Evolutionary conservation across 2,888 invertebrate genomes (phyloP).

Genomic region (Lucinisca nassula): DNA sequence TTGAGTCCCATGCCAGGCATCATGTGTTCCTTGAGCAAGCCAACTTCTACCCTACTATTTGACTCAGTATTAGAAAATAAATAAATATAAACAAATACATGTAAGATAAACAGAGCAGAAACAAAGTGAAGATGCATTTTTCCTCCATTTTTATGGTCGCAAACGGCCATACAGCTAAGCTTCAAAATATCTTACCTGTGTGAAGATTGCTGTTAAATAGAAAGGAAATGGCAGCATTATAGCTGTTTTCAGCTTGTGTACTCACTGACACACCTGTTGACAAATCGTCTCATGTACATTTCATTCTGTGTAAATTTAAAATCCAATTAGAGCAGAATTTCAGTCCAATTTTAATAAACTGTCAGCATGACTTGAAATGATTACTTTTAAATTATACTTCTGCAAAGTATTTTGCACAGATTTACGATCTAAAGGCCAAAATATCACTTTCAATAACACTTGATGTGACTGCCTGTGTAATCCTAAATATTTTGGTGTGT

Average conservation of each 20-base stretch:
- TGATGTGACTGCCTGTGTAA: neutral
- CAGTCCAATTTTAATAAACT: neutral
- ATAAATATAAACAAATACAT: too few species aligned
- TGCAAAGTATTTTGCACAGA: neutral
- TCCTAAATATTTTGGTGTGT: slow-evolving; percentile 6
- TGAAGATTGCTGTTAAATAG: slow-evolving; percentile 32
- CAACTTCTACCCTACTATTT: too few species aligned
- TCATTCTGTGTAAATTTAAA: neutral
- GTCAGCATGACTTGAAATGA: neutral
- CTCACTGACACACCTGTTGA: slow-evolving; percentile 11
- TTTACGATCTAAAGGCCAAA: neutral
- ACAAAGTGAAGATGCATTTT: too few species aligned
- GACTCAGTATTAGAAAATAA: too few species aligned
- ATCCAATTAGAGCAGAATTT: neutral
- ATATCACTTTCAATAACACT: neutral
- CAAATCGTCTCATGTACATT: slow-evolving; percentile 2
- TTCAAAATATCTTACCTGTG: slow-evolving; percentile 15
- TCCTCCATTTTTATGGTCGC: too few species aligned
- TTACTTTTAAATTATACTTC: neutral
- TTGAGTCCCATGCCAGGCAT: too few species aligned
- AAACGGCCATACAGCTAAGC: too few species aligned
- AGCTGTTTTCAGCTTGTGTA: neutral
- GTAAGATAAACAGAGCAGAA: too few species aligned
- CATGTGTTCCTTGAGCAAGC: too few species aligned
- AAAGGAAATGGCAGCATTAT: slow-evolving; percentile 29